These are phyloP conservation scores for Drosophila pseudoobscura DNA, from an alignment of 1,140 invertebrate species.

Conservation along the genomic window DNA sequence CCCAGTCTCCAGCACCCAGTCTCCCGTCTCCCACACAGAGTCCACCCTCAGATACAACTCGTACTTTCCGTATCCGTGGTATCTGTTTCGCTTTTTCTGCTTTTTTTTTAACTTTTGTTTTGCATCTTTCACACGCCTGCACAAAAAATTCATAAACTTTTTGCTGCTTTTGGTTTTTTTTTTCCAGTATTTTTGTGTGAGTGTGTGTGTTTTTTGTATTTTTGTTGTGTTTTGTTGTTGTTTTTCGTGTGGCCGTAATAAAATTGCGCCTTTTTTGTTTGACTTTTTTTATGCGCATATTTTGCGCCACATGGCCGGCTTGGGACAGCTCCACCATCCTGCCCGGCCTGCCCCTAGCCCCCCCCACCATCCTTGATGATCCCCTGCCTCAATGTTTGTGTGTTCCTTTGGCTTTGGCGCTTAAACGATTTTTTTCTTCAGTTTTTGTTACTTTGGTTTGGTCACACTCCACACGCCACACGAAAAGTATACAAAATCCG, in stretches of 20 bases:
- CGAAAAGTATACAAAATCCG: constrained; percentile 47
- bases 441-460: constrained; percentile 4
- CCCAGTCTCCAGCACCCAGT: neutral
- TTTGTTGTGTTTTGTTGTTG: constrained; percentile 19
- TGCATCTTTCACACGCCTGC: constrained; percentile 80
- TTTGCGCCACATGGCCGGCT: constrained; percentile 75
- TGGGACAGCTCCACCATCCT: constrained; percentile 16
- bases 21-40: neutral
- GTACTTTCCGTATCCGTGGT: constrained; percentile 41
- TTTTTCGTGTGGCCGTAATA: constrained; percentile 61
- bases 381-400: constrained; percentile 13
- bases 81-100: constrained; percentile 54
- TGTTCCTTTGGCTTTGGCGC: constrained; percentile 34
- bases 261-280: constrained; percentile 72
- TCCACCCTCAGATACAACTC: constrained; percentile 34
- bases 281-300: constrained; percentile 79
- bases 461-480: constrained; percentile 49
- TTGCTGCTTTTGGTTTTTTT: constrained; percentile 49
- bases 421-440: constrained; percentile 52
- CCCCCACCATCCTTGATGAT: neutral
- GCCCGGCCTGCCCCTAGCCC: constrained; percentile 6
- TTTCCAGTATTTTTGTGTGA: constrained; percentile 15
- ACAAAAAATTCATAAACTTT: constrained; percentile 82
- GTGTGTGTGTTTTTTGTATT: constrained; percentile 4
- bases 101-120: constrained; percentile 47